Evolutionary conservation across 2,888 invertebrate genomes (phyloP).

Genomic region (Thereva nobilitata): DNA sequence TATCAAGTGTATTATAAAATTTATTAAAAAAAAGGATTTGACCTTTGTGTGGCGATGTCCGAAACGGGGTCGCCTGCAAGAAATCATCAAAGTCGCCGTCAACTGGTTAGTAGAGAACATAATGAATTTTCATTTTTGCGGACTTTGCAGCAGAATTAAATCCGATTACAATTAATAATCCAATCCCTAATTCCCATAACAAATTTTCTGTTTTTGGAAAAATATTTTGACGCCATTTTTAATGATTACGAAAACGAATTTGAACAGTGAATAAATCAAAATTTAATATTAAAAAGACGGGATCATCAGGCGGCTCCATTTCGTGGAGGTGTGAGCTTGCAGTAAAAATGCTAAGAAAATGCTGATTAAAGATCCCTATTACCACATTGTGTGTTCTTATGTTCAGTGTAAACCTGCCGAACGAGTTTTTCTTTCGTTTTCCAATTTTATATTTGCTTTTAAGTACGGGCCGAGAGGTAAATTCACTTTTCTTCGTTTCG

Average conservation of each 20-base stretch:
- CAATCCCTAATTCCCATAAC: background rate
- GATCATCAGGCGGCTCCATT: background rate
- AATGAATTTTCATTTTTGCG: background rate
- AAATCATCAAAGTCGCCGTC: constrained; percentile 51
- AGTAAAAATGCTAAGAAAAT: constrained; percentile 20
- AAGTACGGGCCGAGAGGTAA: constrained; percentile 4
- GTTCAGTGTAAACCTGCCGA: constrained; percentile 33
- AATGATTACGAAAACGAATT: constrained; percentile 27
- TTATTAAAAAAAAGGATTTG: constrained; percentile 12
- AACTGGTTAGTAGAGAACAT: constrained; percentile 54
- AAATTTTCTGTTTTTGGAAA: background rate
- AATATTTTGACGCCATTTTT: constrained; percentile 40
- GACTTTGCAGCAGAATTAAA: background rate
- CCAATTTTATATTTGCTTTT: constrained; percentile 22
- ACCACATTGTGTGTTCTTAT: constrained; percentile 10
- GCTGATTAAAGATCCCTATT: constrained; percentile 16
- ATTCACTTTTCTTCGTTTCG: constrained; percentile 23
- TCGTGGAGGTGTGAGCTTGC: constrained; percentile 12
- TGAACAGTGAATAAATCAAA: background rate
- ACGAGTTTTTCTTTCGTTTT: constrained; percentile 30
- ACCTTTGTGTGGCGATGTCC: constrained; percentile 51
- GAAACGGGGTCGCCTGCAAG: constrained; percentile 53
- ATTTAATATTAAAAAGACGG: too few species aligned
- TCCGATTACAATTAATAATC: background rate
- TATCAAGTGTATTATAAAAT: constrained; percentile 5